Evolutionary conservation across 1,140 invertebrate genomes (phyloP), one percentile per base, ranked within the genome.

Genomic region (Lamellibrachia luymesi): DNA sequence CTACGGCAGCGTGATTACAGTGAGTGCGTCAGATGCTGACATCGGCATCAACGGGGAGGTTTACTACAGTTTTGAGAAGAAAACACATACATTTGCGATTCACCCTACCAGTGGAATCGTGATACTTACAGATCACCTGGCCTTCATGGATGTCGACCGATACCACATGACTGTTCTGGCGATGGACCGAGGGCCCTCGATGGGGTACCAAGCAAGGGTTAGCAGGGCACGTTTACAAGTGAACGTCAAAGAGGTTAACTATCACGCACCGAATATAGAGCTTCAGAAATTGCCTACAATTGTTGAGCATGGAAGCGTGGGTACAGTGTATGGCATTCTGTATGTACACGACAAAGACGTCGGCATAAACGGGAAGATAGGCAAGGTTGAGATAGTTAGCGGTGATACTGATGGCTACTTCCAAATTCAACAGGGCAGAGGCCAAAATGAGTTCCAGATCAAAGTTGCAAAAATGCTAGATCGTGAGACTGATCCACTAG

Each of bases 31-130:
- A 95, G 99, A 99, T 96, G 98, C 99, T 8, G 99, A 99, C 96
- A 96, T 98, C 17, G 99, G 98, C 0, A 97, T 98, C 92, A 99
- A 99, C 96, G 98, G 98, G 2, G 98, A 99, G 96, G 98, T 99
- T 94, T 99, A 99, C 96, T 99, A 99, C 96, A 99, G 98, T 96
- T 98, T 99, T 94, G 97, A 97, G n/a, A 97, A 98, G 93, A 96
- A 97, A 27, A 98, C 97, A 7, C 97, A 98, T 94, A 97, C 98
- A 94, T 99, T 99, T 96, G 98, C 98, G 7, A 97, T 99, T 93
- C 98, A 99, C 96, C 98, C 98, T 17, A 98, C 98, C 51, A 98
- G 97, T 22, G 99, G 99, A 4, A 97, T 98, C 13, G 97, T 99
- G 89, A 98, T 98, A 2, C 97, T 99, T 8, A 98, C 98, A 2